Conservation (phyloP, 2,113 vertebrate genomes). For the Nibea albiflora region DNA sequence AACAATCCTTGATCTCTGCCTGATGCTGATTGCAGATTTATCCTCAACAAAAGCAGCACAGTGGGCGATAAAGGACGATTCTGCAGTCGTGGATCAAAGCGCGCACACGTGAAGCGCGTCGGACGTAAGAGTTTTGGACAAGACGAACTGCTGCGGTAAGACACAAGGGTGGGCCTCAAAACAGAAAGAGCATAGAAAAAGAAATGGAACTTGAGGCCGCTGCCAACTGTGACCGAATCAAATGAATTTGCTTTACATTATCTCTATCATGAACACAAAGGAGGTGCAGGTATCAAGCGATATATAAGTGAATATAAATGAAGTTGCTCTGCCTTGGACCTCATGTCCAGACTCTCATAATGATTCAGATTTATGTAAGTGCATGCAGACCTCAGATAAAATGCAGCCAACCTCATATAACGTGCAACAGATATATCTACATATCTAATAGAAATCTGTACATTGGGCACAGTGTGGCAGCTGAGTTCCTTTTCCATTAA, state of each 20-base stretch:
- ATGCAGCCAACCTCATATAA: background rate
- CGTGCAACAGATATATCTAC: background rate
- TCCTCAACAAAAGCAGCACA: background rate
- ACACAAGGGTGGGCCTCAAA: background rate
- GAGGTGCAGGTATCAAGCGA: background rate
- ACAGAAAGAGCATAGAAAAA: background rate
- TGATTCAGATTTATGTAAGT: background rate
- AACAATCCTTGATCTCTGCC: constrained; percentile 34
- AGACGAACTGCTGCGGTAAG: background rate
- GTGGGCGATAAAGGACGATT: background rate
- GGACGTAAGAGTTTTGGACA: background rate
- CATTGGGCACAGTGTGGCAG: background rate
- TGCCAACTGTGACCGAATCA: background rate
- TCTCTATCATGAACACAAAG: background rate
- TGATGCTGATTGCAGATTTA: constrained; percentile 45
- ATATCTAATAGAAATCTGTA: background rate
- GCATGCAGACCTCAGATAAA: background rate
- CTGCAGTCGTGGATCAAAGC: background rate
- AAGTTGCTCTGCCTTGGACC: background rate
- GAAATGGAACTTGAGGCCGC: background rate
- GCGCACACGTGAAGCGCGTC: background rate
- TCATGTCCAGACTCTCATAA: background rate
- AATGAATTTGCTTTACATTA: background rate
- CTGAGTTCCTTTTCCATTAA: background rate
- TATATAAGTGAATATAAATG: background rate